Conservation (phyloP, 2,797 vertebrate genomes). For the Nyctibius grandis region DNA sequence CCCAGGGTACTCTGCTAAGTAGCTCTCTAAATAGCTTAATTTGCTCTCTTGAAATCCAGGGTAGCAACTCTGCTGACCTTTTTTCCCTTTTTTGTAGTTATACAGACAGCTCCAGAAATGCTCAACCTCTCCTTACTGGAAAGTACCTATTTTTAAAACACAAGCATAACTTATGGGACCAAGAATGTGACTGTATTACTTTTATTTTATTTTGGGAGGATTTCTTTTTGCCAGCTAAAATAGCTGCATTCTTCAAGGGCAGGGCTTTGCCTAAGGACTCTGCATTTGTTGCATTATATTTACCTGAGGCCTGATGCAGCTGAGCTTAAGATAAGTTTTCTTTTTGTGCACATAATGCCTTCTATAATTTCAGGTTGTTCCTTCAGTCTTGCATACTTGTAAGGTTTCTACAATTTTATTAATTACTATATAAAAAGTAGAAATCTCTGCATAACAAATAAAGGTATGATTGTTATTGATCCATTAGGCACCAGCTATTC, state of each 20-base stretch:
- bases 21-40: neutral
- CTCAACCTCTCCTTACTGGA: neutral
- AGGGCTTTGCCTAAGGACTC: neutral
- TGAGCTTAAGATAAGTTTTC: neutral
- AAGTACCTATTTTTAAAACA: neutral
- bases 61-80: neutral
- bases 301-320: neutral
- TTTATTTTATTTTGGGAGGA: neutral
- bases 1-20: too few relatives aligned
- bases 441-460: neutral
- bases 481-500: neutral
- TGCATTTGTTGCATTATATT: fast-evolving
- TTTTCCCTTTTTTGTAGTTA: neutral
- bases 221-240: neutral
- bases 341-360: neutral
- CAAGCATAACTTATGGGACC: too few relatives aligned
- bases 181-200: neutral
- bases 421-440: neutral
- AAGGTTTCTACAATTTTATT: neutral
- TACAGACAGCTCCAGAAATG: neutral
- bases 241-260: neutral
- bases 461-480: neutral
- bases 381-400: neutral
- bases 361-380: neutral
- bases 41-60: neutral